Percentiles rank a stretch among this genome's conserved stretches.
Evolutionary conservation across 1,140 invertebrate species (phyloP).

Genomic region (Harpegnathos saltator): DNA sequence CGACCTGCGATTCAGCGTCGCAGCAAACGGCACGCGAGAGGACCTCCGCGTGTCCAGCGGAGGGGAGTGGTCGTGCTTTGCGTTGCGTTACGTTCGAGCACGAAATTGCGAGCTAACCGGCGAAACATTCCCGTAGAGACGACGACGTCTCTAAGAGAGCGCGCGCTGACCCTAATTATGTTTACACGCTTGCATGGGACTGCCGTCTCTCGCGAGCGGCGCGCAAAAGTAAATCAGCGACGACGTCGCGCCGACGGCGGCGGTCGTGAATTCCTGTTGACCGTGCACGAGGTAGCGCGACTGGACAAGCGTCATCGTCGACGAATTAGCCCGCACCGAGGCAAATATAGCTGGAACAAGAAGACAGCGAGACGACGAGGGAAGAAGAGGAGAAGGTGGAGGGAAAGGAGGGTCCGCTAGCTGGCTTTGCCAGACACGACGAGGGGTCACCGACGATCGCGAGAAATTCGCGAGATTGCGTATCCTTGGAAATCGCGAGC

Average conservation of each 20-base stretch:
- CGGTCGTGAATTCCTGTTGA: conserved; percentile 34
- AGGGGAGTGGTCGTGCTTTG: no score
- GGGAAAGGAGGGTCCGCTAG: conserved; percentile 31
- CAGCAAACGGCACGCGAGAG: no score
- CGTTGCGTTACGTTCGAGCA: no score
- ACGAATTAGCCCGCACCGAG: conserved; percentile 66
- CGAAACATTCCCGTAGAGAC: no score
- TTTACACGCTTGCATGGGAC: neutral
- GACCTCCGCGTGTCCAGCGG: no score
- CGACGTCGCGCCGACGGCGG: neutral
- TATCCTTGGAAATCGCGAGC: conserved; percentile 40
- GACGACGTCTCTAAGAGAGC: neutral
- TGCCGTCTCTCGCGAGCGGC: neutral
- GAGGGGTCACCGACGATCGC: conserved; percentile 60
- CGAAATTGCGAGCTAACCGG: neutral
- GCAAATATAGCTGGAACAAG: conserved; percentile 80
- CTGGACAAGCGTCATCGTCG: conserved; percentile 70
- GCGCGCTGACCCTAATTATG: conserved; percentile 18
- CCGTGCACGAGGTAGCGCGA: conserved; percentile 26
- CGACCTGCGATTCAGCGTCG: no score
- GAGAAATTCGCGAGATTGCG: conserved; percentile 58
- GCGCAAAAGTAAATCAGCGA: neutral
- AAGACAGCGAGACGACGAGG: conserved; percentile 69
- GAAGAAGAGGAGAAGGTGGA: conserved; percentile 16
- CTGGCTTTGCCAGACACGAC: conserved; percentile 65